phyloP scores from a whole-genome alignment of 2,888 invertebrate genomes.

The Noctua janthina region DNA sequence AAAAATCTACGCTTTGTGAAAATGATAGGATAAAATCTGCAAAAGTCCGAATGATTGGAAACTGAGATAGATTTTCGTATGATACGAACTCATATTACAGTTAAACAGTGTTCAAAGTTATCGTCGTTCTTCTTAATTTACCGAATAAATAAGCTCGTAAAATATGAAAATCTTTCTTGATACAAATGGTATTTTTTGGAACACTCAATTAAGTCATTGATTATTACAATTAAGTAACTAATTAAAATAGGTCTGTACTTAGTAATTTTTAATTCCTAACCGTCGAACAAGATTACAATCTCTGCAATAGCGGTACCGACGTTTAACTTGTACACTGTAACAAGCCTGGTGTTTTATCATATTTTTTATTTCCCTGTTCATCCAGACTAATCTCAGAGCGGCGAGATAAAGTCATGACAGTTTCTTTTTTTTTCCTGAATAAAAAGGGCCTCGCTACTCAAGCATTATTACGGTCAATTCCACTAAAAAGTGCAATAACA shows the following conservation, averaged over 20 bases:
- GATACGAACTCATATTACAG: neutral
- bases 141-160: neutral
- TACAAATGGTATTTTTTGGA: neutral
- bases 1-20: neutral
- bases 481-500: slow-evolving; percentile 2
- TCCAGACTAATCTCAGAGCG: slow-evolving; percentile 32
- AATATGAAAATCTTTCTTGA: neutral
- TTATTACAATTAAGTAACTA: neutral
- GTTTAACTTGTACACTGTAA: slow-evolving; percentile 5
- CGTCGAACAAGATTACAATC: neutral
- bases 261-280: neutral
- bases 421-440: slow-evolving; percentile 9
- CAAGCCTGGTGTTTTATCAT: slow-evolving; percentile 24
- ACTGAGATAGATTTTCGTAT: neutral
- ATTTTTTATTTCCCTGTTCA: slow-evolving; percentile 36
- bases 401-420: slow-evolving; percentile 22
- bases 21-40: neutral
- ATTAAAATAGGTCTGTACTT: neutral
- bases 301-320: neutral
- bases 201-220: neutral
- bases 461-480: slow-evolving; percentile 30
- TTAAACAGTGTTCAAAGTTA: neutral
- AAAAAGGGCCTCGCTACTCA: neutral
- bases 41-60: neutral
- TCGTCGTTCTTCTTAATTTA: neutral